Conservation (phyloP, 2,888 invertebrate genomes). For the Hirtodrosophila alboralis region DNA sequence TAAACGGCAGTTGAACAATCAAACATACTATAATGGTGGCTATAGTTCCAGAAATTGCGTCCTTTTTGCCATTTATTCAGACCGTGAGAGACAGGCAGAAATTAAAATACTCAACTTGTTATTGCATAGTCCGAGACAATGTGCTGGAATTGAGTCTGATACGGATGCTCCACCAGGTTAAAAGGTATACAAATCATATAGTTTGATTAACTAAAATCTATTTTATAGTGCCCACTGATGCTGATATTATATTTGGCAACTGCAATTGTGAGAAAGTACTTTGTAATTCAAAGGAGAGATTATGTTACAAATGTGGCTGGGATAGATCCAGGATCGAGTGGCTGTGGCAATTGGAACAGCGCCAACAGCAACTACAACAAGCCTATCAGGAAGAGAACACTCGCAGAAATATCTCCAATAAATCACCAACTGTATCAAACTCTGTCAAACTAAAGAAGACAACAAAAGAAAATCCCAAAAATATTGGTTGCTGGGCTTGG, state of each 20-base stretch:
- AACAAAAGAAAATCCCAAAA: background rate
- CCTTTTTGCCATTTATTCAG: slow-evolving; percentile 15
- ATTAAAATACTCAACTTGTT: slow-evolving; percentile 40
- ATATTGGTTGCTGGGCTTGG: slow-evolving; percentile 39
- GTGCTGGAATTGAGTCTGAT: background rate
- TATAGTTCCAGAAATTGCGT: slow-evolving; percentile 16
- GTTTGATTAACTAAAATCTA: background rate
- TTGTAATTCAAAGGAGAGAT: too few relatives aligned
- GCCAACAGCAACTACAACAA: slow-evolving; percentile 20
- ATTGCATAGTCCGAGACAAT: slow-evolving; percentile 14
- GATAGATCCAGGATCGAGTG: slow-evolving; percentile 71
- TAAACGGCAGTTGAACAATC: slow-evolving; percentile 5
- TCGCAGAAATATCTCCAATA: background rate
- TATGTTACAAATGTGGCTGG: slow-evolving; percentile 48
- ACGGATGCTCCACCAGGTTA: slow-evolving; percentile 6
- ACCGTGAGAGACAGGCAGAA: slow-evolving; percentile 34
- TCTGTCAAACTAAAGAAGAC: background rate
- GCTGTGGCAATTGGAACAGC: slow-evolving; percentile 64
- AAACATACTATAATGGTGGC: slow-evolving; percentile 18
- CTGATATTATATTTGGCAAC: slow-evolving; percentile 70
- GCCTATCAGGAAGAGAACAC: background rate
- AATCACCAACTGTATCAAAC: background rate
- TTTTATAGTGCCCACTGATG: slow-evolving; percentile 53
- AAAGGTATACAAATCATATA: background rate
- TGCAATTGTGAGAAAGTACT: slow-evolving; percentile 21